Percentiles rank a stretch among this genome's conserved stretches.
phyloP scores from a whole-genome alignment of 2,888 invertebrate genomes.

The Tetranychus truncatus region DNA sequence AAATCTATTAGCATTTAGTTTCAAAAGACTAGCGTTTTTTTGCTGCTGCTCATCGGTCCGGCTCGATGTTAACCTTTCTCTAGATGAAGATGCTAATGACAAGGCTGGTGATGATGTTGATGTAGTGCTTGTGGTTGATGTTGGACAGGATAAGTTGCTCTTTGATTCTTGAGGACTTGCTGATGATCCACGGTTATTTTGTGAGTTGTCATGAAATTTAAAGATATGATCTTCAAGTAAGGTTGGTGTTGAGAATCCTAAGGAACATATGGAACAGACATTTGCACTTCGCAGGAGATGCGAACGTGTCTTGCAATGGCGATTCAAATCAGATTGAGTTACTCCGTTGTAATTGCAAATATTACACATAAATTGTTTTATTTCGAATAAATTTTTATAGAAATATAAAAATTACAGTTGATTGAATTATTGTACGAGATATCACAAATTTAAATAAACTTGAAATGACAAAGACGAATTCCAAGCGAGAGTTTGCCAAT shows the following conservation, averaged over 20 bases:
- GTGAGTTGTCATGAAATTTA: conserved; percentile 21
- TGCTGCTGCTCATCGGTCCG: not conserved
- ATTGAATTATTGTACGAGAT: no score
- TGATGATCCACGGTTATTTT: not conserved
- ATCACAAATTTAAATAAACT: no score
- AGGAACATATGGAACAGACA: conserved; percentile 24
- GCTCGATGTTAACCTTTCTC: not conserved
- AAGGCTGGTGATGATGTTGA: not conserved
- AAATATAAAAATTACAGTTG: no score
- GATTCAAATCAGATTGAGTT: conserved; percentile 36
- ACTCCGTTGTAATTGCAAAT: conserved; percentile 36
- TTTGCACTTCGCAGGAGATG: conserved; percentile 34
- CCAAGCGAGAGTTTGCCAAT: no score
- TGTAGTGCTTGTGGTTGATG: not conserved
- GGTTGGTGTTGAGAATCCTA: conserved; percentile 24
- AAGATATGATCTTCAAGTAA: conserved; percentile 25
- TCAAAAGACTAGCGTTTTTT: not conserved
- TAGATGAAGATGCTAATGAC: not conserved
- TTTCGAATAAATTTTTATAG: conserved; percentile 22
- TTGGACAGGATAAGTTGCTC: not conserved
- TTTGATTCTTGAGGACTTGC: not conserved
- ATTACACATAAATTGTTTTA: conserved; percentile 35
- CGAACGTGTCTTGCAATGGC: conserved; percentile 36
- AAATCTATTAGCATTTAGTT: not conserved
- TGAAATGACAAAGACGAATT: no score